These are phyloP conservation scores for Aplysina aerophoba DNA, from an alignment of 37 sponge, comb jelly and placozoan genomes.

Conservation along the genomic window DNA sequence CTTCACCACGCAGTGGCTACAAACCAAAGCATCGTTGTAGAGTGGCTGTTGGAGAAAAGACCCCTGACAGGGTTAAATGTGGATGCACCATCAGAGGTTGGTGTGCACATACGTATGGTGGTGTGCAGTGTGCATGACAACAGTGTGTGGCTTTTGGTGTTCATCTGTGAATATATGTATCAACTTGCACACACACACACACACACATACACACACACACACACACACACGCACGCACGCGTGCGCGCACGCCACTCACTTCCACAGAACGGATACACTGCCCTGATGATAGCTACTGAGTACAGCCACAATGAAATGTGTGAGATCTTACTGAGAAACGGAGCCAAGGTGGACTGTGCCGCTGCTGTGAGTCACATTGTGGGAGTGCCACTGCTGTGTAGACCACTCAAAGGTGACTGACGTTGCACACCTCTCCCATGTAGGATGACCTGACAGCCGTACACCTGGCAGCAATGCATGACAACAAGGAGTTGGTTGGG, in stretches of 20 bases:
- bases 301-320: neutral
- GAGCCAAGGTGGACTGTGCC: too few relatives aligned
- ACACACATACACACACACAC: too few relatives aligned
- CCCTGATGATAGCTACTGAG: neutral
- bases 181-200: too few relatives aligned
- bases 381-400: too few relatives aligned
- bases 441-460: conserved; percentile 44
- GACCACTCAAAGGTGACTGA: too few relatives aligned
- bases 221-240: too few relatives aligned
- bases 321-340: neutral
- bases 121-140: neutral
- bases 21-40: neutral
- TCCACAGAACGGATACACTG: conserved; percentile 13
- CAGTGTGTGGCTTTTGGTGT: neutral
- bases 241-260: too few relatives aligned
- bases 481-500: neutral
- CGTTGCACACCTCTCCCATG: neutral
- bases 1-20: conserved; percentile 12
- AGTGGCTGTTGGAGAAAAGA: neutral
- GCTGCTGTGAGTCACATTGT: too few relatives aligned
- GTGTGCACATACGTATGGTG: neutral
- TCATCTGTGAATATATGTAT: neutral
- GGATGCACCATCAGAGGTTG: neutral
- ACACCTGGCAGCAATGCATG: conserved; percentile 68
- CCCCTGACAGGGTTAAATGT: neutral